phyloP scores from a whole-genome alignment of 2,113 vertebrate genomes.

The Serinus canaria region DNA sequence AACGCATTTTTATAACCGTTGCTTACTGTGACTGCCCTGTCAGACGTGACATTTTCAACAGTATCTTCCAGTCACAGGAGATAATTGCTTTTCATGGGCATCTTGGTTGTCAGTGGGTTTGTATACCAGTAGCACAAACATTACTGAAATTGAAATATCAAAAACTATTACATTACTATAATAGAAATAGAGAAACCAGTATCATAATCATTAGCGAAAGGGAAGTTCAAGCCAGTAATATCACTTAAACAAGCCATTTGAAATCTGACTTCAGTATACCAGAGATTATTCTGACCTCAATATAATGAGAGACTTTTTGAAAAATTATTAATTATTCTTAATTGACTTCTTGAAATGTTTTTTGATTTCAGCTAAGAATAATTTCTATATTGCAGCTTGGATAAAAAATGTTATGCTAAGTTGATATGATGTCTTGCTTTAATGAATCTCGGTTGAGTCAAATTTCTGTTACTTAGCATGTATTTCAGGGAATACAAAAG shows the following conservation, averaged over 20 bases:
- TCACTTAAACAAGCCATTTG: not conserved
- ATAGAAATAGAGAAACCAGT: not conserved
- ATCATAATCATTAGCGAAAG: not conserved
- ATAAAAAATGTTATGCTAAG: not conserved
- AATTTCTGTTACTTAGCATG: not conserved
- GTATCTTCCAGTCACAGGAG: not conserved
- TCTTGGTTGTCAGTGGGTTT: not conserved
- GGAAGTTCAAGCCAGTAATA: not conserved
- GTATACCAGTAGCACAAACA: not conserved
- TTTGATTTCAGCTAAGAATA: not conserved
- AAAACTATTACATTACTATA: not conserved
- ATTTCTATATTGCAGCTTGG: not conserved
- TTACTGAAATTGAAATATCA: not conserved
- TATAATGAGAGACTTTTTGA: not conserved
- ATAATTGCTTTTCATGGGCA: not conserved
- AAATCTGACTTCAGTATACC: not conserved
- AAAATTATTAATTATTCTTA: not conserved
- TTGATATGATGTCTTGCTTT: not conserved
- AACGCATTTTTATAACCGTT: not conserved
- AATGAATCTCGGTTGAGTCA: not conserved
- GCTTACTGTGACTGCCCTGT: not conserved
- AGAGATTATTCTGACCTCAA: not conserved
- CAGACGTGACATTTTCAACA: not conserved
- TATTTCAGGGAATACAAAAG: not conserved
- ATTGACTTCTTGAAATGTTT: not conserved